A percentile compares a stretch with the other conserved stretches of the same genome.
Conservation (phyloP, 2,797 vertebrate genomes). For the Cyclopterus lumpus region DNA sequence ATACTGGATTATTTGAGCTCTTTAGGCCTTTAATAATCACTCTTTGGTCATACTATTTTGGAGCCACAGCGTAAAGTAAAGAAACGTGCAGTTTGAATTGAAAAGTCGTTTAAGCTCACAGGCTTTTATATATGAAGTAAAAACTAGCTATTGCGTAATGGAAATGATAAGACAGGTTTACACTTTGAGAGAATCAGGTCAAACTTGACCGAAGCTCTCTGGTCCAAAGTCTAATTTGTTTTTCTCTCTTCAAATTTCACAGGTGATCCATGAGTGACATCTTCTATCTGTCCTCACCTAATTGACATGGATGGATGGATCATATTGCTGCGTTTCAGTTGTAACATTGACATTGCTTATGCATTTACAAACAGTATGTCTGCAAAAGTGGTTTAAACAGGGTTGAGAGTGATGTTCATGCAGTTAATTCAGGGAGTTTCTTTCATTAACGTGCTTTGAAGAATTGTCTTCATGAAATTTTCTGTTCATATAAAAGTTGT, state of each 20-base stretch:
- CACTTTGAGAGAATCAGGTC: conserved; percentile 37
- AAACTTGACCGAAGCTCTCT: not conserved
- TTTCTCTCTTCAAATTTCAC: conserved; percentile 54
- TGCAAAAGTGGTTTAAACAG: conserved; percentile 61
- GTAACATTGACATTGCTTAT: conserved; percentile 27
- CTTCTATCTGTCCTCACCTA: conserved; percentile 12
- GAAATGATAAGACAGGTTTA: not conserved
- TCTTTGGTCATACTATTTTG: not conserved
- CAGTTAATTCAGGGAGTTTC: conserved; percentile 24
- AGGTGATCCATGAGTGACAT: conserved; percentile 69
- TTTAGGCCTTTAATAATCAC: not conserved
- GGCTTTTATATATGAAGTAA: not conserved
- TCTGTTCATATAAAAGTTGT: conserved; percentile 19
- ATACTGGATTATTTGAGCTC: not conserved
- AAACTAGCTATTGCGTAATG: not conserved
- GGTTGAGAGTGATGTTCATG: conserved; percentile 40
- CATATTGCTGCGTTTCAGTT: conserved; percentile 41
- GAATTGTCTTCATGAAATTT: not conserved
- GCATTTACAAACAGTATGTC: conserved; percentile 35
- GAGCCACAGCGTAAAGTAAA: too few species aligned
- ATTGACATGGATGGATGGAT: conserved; percentile 18
- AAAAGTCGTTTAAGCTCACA: not conserved
- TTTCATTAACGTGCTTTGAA: not conserved
- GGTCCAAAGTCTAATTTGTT: not conserved
- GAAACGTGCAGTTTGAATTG: not conserved